A percentile compares a stretch with the other conserved stretches of the same genome.
These are phyloP conservation scores for Ernsta delagoae DNA, from an alignment of 2,888 invertebrate species.

Conservation along the genomic window DNA sequence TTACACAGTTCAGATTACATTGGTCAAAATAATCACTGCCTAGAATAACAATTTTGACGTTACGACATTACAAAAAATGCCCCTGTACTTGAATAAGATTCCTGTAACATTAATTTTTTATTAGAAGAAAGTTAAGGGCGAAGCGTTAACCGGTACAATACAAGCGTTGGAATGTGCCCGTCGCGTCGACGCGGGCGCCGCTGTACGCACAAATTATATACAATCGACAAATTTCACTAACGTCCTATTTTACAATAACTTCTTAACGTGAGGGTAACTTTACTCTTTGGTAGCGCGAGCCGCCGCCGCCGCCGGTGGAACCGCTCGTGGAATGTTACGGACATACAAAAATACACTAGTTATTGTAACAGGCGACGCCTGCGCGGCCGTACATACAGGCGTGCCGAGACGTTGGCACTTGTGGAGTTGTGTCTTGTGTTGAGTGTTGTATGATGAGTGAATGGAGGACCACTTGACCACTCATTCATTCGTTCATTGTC, in stretches of 20 bases:
- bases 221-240: conserved; percentile 73
- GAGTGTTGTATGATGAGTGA: not conserved
- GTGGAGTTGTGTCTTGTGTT: conserved; percentile 53
- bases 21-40: conserved; percentile 80
- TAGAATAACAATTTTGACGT: conserved; percentile 63
- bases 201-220: conserved; percentile 68
- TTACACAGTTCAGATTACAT: conserved; percentile 82
- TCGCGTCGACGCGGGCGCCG: conserved; percentile 14
- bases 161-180: conserved; percentile 71
- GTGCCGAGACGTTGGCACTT: conserved; percentile 70
- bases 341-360: conserved; percentile 65
- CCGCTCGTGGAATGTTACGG: conserved; percentile 63
- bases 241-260: conserved; percentile 72
- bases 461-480: not conserved
- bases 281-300: conserved; percentile 81
- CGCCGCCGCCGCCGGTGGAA: conserved; percentile 49
- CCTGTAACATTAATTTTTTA: conserved; percentile 40
- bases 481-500: not conserved
- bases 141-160: conserved; percentile 60
- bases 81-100: conserved; percentile 41
- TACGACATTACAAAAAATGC: conserved; percentile 46
- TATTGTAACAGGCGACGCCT: conserved; percentile 42
- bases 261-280: conserved; percentile 81
- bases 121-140: conserved; percentile 47
- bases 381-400: conserved; percentile 53